phyloP scores from a whole-genome alignment of 2,888 invertebrate genomes.

The Drosophila subquinaria region DNA sequence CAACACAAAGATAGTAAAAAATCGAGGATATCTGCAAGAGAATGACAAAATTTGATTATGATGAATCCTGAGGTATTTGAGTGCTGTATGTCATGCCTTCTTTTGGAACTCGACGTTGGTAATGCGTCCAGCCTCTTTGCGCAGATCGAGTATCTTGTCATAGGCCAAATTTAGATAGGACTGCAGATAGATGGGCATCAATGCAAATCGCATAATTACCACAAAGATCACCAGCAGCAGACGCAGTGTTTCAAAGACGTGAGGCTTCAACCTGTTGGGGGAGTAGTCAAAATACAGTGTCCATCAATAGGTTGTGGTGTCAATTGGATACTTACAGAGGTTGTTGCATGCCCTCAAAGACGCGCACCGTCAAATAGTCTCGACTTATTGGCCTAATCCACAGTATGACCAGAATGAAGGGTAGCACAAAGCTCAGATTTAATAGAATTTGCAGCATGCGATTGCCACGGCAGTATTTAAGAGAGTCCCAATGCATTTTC shows the following conservation, averaged over 20 bases:
- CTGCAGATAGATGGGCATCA: constrained; percentile 96
- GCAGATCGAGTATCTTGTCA: constrained; percentile 91
- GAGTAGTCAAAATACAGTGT: not conserved
- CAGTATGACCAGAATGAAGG: constrained; percentile 92
- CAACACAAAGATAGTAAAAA: constrained; percentile 98
- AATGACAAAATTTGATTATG: not conserved
- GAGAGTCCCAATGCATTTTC: constrained; percentile 95
- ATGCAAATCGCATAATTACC: constrained; percentile 89
- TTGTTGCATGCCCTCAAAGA: constrained; percentile 92
- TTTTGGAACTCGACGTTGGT: constrained; percentile 91
- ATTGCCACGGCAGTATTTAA: constrained; percentile 91
- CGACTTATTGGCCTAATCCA: constrained; percentile 96
- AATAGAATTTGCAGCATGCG: constrained; percentile 89
- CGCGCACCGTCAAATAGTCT: constrained; percentile 91
- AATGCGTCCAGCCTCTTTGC: constrained; percentile 97
- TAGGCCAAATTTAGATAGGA: constrained; percentile 97
- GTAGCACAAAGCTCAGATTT: constrained; percentile 95
- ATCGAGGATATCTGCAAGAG: constrained; percentile 94
- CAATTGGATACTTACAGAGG: constrained; percentile 90
- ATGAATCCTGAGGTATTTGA: not conserved
- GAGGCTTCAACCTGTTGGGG: constrained; percentile 89
- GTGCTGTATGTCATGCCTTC: constrained; percentile 56
- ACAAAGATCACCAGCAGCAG: constrained; percentile 89
- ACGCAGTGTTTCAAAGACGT: constrained; percentile 93
- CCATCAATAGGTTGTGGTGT: not conserved